Evolutionary conservation across 2,113 vertebrate species (phyloP).

Genomic region (Ictalurus furcatus): DNA sequence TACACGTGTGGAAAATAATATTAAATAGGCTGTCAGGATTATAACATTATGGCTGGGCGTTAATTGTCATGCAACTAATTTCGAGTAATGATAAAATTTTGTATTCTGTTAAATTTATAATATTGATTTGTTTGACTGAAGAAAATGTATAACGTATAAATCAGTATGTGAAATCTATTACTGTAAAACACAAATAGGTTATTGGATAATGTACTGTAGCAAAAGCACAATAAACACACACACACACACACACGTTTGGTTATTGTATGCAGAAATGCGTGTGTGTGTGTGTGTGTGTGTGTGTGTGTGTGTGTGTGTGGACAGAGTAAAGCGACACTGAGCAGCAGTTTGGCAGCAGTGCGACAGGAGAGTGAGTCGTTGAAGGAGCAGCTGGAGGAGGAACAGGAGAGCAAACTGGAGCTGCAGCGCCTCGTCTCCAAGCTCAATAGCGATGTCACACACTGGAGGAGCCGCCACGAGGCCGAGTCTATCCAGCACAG

Average conservation of each 20-base stretch:
- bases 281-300: background rate
- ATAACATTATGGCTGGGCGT: background rate
- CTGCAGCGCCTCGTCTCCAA: constrained; percentile 80
- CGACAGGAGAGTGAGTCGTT: constrained; percentile 72
- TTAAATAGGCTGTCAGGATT: background rate
- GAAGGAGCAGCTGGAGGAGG: constrained; percentile 82
- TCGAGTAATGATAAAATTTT: background rate
- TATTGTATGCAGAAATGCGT: background rate
- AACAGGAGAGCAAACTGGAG: constrained; percentile 81
- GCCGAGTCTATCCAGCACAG: constrained; percentile 72
- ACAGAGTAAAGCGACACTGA: constrained; percentile 66
- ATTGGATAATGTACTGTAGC: background rate
- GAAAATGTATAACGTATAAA: background rate
- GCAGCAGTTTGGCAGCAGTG: constrained; percentile 57
- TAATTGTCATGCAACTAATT: background rate
- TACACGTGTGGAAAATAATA: background rate
- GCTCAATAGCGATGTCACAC: constrained; percentile 77
- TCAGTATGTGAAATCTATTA: background rate
- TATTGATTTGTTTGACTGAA: background rate
- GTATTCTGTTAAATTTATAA: background rate
- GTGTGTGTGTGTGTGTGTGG: background rate
- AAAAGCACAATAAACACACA: background rate
- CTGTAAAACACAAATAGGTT: background rate
- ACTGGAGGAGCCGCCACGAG: constrained; percentile 76
- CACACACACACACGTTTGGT: background rate